phyloP scores from a whole-genome alignment of 1,140 invertebrate genomes.

The Phortica variegata region DNA sequence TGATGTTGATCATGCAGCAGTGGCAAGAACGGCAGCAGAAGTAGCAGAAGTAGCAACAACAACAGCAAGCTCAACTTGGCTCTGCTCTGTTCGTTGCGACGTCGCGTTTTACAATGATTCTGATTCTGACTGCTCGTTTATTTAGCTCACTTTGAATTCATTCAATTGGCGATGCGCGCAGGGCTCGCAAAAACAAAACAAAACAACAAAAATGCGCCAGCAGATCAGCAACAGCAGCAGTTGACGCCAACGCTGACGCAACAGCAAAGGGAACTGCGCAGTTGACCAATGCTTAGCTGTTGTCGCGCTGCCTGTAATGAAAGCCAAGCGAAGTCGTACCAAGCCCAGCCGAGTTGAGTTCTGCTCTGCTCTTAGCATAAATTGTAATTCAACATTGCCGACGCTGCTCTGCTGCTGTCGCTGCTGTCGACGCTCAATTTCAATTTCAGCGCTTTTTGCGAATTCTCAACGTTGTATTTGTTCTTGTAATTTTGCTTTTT shows the following conservation, averaged over 20 bases:
- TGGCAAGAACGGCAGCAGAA: not conserved
- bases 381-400: slow-evolving; percentile 26
- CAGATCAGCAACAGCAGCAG: not conserved
- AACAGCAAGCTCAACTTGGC: too few species aligned
- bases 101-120: too few species aligned
- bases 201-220: too few species aligned
- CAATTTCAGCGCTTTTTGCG: slow-evolving; percentile 15
- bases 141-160: not conserved
- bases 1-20: slow-evolving; percentile 20
- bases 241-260: not conserved
- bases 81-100: too few species aligned
- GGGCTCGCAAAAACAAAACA: not conserved
- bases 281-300: too few species aligned
- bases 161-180: slow-evolving; percentile 21
- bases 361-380: too few species aligned
- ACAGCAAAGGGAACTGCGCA: too few species aligned
- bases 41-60: not conserved
- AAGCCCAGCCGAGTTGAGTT: slow-evolving; percentile 13
- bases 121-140: too few species aligned
- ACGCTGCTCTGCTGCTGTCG: slow-evolving; percentile 16
- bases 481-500: not conserved
- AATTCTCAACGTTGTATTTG: slow-evolving; percentile 16
- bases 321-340: slow-evolving; percentile 3
- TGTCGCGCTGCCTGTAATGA: slow-evolving; percentile 3
- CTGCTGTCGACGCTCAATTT: slow-evolving; percentile 7